Base-by-base conservation (phyloP, 2,113 vertebrate species). In the Brachionichthys hirsutus region DNA sequence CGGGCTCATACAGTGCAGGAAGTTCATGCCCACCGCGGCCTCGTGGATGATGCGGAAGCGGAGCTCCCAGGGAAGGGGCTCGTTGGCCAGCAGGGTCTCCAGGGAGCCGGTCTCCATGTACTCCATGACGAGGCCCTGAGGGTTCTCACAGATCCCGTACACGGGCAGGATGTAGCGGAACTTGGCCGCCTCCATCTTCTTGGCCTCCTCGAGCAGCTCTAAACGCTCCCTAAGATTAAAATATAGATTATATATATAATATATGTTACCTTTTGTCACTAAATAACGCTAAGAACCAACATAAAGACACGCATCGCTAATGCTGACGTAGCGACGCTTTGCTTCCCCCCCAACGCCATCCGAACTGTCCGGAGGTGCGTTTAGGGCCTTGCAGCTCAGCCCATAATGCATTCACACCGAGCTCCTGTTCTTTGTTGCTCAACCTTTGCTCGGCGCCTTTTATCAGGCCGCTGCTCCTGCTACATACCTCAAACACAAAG, bases 121-220 rank as follows among this genome's bases (percentile, higher is more conserved):
- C 75, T 99, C 97, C 96, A 98, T 98, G 60, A 98, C 96, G 58
- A 99, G 88, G 46, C 97, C 97, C 35, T 95, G 94, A 0, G 95
- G 94, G 49, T 97, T 94, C 0, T 81, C 94, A 44, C 97, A 98
- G 79, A 99, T 98, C 73, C 97, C 97, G 0, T 99, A 99, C 41
- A 99, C 97, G 0, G 96, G 96, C 36, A 99, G 89, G 38, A 99
- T 94, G 64, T 98, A 99, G 6, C 95, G 92, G 73, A 99, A 99
- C 83, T 98, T 99, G 17, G 96, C 97, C 63, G 95, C 94, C 83
- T 98, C 97, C 96, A 98, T 99, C 91, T 99, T 99, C 87, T 93
- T 97, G 6, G 96, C 96, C 83, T 99, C 96, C 63, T 98, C 95
- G 8, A 98, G 46, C 15, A 98, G 88, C 82, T 98, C 97, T 5